These are phyloP conservation scores for Nyctereutes procyonoides DNA, from an alignment of 2,113 vertebrate genomes.

Conservation along the genomic window DNA sequence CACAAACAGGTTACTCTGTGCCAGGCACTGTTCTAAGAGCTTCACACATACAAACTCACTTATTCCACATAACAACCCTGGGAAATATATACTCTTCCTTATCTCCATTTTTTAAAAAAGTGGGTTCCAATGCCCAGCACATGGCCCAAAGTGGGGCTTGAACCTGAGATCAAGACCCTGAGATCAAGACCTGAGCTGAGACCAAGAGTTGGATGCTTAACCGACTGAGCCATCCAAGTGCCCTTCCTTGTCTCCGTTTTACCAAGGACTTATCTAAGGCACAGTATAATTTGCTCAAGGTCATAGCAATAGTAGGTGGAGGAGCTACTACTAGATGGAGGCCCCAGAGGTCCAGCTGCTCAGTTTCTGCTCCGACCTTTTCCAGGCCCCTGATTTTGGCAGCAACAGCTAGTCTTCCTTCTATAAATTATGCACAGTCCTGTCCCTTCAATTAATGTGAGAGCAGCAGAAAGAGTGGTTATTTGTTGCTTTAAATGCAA, in stretches of 20 bases:
- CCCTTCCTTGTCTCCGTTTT: not conserved
- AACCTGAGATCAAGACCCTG: not conserved
- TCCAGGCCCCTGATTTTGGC: not conserved
- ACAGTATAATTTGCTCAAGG: not conserved
- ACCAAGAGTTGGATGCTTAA: not conserved
- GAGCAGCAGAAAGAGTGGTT: not conserved
- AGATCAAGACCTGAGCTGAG: not conserved
- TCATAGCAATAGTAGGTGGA: not conserved
- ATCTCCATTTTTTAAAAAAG: not conserved
- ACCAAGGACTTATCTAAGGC: not conserved
- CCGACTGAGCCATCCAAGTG: not conserved
- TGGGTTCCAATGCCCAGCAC: too few relatives aligned
- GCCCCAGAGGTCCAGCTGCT: not conserved
- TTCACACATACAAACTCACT: not conserved
- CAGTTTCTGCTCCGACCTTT: not conserved
- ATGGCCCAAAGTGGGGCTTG: not conserved
- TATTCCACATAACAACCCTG: not conserved
- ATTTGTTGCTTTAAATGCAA: not conserved
- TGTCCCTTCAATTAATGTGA: not conserved
- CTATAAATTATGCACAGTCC: not conserved
- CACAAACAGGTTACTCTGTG: not conserved
- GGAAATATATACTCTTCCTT: not conserved
- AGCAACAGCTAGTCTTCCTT: not conserved
- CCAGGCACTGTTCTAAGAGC: not conserved
- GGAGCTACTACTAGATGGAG: not conserved